Percentiles rank a stretch among this genome's conserved stretches.
Evolutionary conservation across 2,797 vertebrate species (phyloP).

Genomic region (Eurystomus glaucurus): DNA sequence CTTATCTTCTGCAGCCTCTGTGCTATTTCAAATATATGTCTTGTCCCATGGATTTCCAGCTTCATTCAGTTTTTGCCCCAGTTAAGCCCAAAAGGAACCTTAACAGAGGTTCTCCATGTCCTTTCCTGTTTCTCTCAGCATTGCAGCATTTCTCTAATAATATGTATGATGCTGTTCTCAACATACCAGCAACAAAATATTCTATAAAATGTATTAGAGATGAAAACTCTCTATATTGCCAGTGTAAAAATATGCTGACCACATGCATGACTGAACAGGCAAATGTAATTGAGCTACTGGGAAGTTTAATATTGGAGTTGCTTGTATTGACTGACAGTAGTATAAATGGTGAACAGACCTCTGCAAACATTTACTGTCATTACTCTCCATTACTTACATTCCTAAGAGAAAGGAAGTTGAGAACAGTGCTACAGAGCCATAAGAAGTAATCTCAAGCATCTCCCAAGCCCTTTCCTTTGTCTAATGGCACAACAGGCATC

Average conservation of each 20-base stretch:
- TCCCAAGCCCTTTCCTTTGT: conserved; percentile 4
- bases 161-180: background rate
- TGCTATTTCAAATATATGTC: background rate
- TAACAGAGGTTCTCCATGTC: background rate
- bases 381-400: background rate
- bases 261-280: background rate
- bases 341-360: conserved; percentile 10
- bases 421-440: background rate
- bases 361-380: conserved; percentile 27
- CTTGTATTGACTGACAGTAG: conserved; percentile 39
- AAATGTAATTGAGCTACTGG: conserved; percentile 51
- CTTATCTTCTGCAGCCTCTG: background rate
- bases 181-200: background rate
- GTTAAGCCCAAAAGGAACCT: background rate
- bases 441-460: background rate
- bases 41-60: background rate
- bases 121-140: background rate
- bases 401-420: background rate
- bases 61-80: background rate
- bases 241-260: conserved; percentile 34
- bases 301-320: conserved; percentile 37
- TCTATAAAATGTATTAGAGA: background rate
- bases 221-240: background rate
- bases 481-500: background rate
- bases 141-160: background rate